Base-by-base conservation (phyloP, 2,113 vertebrate species). In the Sturnira hondurensis region DNA sequence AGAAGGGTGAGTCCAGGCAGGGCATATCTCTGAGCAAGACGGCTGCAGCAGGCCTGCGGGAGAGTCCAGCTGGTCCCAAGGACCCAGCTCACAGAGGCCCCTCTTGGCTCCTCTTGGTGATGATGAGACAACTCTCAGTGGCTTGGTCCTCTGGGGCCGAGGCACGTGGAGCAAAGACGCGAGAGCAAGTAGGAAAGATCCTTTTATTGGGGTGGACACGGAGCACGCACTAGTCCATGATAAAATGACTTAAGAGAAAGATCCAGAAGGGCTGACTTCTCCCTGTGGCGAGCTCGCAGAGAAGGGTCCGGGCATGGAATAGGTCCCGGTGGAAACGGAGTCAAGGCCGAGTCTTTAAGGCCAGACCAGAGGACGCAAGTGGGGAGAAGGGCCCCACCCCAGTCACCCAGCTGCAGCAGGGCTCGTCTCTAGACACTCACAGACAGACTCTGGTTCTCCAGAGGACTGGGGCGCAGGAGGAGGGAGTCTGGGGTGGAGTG, bases 131-230 rank as follows among this genome's bases (percentile, higher is more conserved):
- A 87, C 68, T 78, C 76, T 70, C 68, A 76, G 38, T 20, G 73
- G 71, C 94, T 96, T 83, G 41, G 1, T 95, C 90, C 89, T 96
- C 97, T 43, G 28, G 12, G 15, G 90, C 91, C 0, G 19, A 83
- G 70, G 87, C 22, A 56, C 31, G 83, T 5, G 14, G 93, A 96
- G 73, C 98, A 96, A 97, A 96, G 61, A 97, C 96, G 15, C 95
- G 2, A 88, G 58, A 50, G 1, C 54, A 67, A 96, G 74, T 41
- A 96, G 97, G 97, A 97, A 97, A 97, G 14, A 98, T 97, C 98
- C 97, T 97, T 97, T 97, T 97, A 97, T 98, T 98, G 98, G 97
- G 97, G 63, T 65, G 93, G 96, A 98, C 97, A 96, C 43, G 93
- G 96, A 95, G 96, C 97, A 96, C 92, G 56, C 38, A 36, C 94